Evolutionary conservation across 2,797 vertebrate species (phyloP).

Genomic region (Helostoma temminkii): DNA sequence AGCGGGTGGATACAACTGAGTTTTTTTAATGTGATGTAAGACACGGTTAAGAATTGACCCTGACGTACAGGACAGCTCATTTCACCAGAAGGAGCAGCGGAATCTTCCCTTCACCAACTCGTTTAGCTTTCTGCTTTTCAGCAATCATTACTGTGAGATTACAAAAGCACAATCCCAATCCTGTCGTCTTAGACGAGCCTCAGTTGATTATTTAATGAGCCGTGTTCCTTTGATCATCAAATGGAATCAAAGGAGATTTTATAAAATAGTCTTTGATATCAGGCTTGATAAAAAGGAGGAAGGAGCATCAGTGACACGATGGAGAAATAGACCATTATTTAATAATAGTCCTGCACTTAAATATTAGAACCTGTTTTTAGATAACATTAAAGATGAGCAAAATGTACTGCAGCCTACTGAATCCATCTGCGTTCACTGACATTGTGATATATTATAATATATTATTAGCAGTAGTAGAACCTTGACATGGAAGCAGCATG

Average conservation of each 20-base stretch:
- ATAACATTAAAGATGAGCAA: background rate
- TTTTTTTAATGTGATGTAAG: background rate
- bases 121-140: conserved; percentile 10
- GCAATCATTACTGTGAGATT: background rate
- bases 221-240: background rate
- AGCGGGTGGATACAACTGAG: background rate
- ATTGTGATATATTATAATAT: too few relatives aligned
- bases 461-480: background rate
- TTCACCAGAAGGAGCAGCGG: conserved; percentile 7
- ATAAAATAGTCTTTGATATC: background rate
- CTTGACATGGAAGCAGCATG: background rate
- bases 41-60: background rate
- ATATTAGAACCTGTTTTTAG: background rate
- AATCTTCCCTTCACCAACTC: conserved; percentile 1
- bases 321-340: background rate
- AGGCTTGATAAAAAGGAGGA: conserved; percentile 2
- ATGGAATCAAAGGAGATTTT: conserved; percentile 6
- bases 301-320: background rate
- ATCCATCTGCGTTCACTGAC: too few relatives aligned
- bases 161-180: background rate
- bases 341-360: background rate
- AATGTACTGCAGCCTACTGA: background rate
- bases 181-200: background rate
- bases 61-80: conserved; percentile 7
- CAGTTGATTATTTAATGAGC: background rate